These are phyloP conservation scores for Tragopan temminckii DNA, from an alignment of 2,797 vertebrate species.

Conservation along the genomic window DNA sequence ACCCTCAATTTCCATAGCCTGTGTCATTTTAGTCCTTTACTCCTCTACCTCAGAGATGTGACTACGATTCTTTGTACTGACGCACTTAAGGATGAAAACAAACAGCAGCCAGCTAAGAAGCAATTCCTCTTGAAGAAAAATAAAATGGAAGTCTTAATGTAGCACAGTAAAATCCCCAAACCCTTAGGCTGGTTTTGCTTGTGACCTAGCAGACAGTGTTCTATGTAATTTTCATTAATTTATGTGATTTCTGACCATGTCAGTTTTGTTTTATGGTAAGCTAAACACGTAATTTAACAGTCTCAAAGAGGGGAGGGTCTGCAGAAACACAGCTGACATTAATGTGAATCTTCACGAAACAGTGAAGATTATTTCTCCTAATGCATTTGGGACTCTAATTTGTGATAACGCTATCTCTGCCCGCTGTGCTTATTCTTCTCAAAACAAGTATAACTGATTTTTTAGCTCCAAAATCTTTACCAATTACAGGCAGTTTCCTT, in stretches of 20 bases:
- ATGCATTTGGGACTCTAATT: background rate
- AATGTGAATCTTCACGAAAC: background rate
- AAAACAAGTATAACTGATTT: background rate
- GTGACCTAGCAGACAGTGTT: background rate
- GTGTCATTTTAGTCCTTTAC: accelerated
- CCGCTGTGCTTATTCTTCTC: background rate
- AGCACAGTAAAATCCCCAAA: background rate
- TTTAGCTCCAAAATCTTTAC: background rate
- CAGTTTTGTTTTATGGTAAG: background rate
- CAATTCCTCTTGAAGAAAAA: background rate
- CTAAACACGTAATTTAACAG: background rate
- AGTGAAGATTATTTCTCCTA: background rate
- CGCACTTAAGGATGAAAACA: background rate
- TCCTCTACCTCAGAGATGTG: background rate
- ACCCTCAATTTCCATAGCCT: background rate
- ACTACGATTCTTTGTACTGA: background rate
- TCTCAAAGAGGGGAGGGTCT: background rate
- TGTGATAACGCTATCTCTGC: background rate
- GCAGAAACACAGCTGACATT: background rate
- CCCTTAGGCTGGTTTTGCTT: background rate
- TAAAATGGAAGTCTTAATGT: background rate
- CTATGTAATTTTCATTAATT: background rate
- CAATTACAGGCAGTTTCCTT: background rate
- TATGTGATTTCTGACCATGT: background rate
- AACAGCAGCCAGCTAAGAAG: background rate